Evolutionary conservation across 1,140 invertebrate genomes (phyloP), one percentile per base, ranked within the genome.

Genomic region (Dryas iulia): DNA sequence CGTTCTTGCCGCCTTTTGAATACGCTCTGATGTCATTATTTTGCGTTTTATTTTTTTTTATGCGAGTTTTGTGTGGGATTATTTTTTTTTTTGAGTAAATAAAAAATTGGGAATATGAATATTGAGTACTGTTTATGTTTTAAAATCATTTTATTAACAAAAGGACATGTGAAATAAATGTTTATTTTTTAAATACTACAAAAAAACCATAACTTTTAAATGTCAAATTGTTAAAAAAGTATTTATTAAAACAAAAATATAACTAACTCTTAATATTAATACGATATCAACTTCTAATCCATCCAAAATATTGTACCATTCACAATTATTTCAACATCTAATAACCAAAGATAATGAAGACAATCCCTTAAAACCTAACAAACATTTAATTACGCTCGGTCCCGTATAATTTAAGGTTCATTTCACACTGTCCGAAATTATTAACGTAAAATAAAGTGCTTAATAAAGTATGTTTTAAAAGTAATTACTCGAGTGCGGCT

Each of bases 391-490:
- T 21, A 47, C 18, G 39, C 8, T 39, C 39, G 39, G 39, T 47
- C 39, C 25, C 21, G 53, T 24, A 56, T 56, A 56, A 25, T 25
- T 26, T 56, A 56, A 56, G 25, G 25, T n/a, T 56, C 3, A 56
- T 56, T 56, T 56, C 18, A 18, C 18, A 18, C 39, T 47, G 39
- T 47, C 39, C 21, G 39, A n/a, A 14, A 39, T 14, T 39, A 39
- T 39, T 39, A 39, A 39, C 14, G 35, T 18, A 8, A 47, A 47
- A 21, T 8, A 47, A 47, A 47, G 39, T 47, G 39, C 8, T 60
- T 60, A 47, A 60, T 47, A 21, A 47, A 26, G 59, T 60, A 26
- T 60, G 10, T 60, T 60, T 47, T 26, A 60, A 62, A 62, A 52
- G 35, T 52, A 62, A 52, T 62, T 52, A 62, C 59, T 23, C 10